phyloP scores from a whole-genome alignment of 2,888 invertebrate genomes.

The Phorcus lineatus region DNA sequence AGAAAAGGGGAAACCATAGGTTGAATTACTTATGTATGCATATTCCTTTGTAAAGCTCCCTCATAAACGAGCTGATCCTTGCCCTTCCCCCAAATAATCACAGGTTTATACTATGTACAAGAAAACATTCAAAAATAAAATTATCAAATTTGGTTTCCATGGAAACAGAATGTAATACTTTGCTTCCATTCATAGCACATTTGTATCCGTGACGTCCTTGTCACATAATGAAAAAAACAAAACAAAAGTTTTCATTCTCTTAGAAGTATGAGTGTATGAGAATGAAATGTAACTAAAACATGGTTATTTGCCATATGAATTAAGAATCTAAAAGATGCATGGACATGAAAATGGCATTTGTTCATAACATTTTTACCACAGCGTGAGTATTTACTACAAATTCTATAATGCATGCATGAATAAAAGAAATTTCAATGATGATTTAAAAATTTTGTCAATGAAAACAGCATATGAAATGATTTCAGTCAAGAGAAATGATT shows the following conservation, averaged over 20 bases:
- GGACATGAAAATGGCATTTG: constrained; percentile 6
- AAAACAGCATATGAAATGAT: neutral
- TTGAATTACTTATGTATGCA: constrained; percentile 5
- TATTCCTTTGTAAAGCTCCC: constrained; percentile 1
- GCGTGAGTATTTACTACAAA: constrained; percentile 12
- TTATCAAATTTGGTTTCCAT: constrained; percentile 25
- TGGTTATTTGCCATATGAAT: neutral
- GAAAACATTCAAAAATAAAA: constrained; percentile 20
- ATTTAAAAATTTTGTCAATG: neutral
- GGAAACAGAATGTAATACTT: constrained; percentile 14
- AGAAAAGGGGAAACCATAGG: neutral
- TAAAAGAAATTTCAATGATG: neutral
- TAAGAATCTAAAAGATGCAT: neutral
- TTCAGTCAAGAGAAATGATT: neutral
- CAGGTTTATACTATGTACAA: constrained; percentile 21
- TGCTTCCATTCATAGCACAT: constrained; percentile 13
- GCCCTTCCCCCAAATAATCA: neutral
- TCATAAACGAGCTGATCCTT: neutral
- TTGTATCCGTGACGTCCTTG: neutral
- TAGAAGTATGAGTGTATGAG: neutral
- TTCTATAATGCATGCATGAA: constrained; percentile 5
- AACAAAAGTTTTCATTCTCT: neutral
- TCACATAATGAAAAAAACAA: constrained; percentile 4
- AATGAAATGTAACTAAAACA: constrained; percentile 12
- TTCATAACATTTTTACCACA: neutral